Evolutionary conservation across 2,797 vertebrate genomes (phyloP), one percentile per base, ranked within the genome.

Genomic region (Erethizon dorsatum): DNA sequence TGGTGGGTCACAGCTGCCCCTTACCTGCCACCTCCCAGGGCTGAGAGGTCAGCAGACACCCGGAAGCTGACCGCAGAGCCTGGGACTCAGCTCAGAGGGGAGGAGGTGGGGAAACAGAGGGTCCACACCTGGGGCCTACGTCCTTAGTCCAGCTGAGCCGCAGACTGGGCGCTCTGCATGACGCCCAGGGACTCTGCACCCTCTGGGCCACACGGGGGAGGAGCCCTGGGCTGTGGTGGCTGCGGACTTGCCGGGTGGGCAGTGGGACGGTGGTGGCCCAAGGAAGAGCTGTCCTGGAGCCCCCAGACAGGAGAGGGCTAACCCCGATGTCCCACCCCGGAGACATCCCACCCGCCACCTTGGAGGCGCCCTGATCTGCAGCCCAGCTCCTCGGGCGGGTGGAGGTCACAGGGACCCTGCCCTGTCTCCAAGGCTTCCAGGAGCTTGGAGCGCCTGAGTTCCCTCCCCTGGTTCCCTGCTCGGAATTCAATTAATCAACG

Each of bases 401-500:
- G 4, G 41, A 20, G 63, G 4, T 28, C 2, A 4, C 15, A 0
- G 83, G 77, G 80, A 26, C 31, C 94, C 67, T 4, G 31, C 2
- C 45, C 95, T 22, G 2, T 85, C 95, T 96, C 56, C 11, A 20
- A 0, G 52, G 95, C 59, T 22, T 95, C 86, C 88, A 41, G 95
- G 96, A 50, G 0, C 95, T 80, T 2, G 0, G 0, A 1, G 77
- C 0, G 59, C 94, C 95, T 69, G 96, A 84, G 93, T 92, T 88
- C 37, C 91, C 94, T 57, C 88, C 88, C 54, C 0, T 6, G 94
- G 75, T 90, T 65, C 82, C 96, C 91, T 0, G 14, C 96, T 63
- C 0, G 0, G 82, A 2, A 2, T 71, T 92, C 77, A 87, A 83
- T 97, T 90, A 94, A 98, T 98, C 98, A 97, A 88, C 54, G 84